Evolutionary conservation across 2,797 vertebrate species (phyloP).

Genomic region (Anisognathus igniventris): DNA sequence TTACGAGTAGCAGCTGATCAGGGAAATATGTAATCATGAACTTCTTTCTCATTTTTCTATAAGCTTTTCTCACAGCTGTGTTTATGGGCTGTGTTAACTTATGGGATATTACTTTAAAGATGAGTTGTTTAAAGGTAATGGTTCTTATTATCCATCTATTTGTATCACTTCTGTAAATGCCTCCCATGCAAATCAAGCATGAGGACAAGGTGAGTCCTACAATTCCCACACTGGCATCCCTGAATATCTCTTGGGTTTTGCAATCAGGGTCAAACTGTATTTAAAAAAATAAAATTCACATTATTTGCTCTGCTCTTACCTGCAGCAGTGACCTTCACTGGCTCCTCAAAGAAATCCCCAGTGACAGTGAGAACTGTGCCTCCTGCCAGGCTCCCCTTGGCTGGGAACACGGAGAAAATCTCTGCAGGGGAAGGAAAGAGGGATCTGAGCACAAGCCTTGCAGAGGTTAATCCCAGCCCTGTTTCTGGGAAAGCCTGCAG

Average conservation of each 20-base stretch:
- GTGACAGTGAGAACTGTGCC: conserved; percentile 65
- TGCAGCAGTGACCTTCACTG: conserved; percentile 58
- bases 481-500: neutral
- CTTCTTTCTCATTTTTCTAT: neutral
- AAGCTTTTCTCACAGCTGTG: neutral
- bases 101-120: neutral
- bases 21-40: neutral
- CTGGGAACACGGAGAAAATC: conserved; percentile 66
- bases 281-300: neutral
- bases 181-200: neutral
- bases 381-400: conserved; percentile 68
- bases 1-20: neutral
- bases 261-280: neutral
- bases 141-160: neutral
- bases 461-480: neutral
- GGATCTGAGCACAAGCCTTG: accelerated
- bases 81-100: neutral
- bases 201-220: neutral
- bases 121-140: neutral
- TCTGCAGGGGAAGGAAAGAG: conserved; percentile 43
- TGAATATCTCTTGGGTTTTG: neutral
- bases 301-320: conserved; percentile 48
- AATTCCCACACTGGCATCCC: accelerated
- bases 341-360: conserved; percentile 71
- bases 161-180: neutral